These are phyloP conservation scores for Siniperca scherzeri DNA, from an alignment of 2,797 vertebrate species.

Conservation along the genomic window DNA sequence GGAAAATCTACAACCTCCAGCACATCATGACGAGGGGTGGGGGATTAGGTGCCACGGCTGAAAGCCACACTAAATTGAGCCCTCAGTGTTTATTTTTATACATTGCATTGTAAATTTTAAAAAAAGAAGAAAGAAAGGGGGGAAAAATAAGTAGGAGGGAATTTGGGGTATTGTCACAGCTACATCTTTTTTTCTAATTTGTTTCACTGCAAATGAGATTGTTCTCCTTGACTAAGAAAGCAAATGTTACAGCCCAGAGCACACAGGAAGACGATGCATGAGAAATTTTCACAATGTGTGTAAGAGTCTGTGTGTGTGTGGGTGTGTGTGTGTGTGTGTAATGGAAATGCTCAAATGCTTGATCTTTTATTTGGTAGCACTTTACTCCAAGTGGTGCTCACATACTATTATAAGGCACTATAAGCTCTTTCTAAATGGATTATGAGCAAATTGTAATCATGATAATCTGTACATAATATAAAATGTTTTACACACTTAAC, in stretches of 20 bases:
- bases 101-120: constrained; percentile 86
- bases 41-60: constrained; percentile 86
- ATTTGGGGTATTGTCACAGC: constrained; percentile 79
- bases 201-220: constrained; percentile 87
- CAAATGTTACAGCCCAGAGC: constrained; percentile 85
- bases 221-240: constrained; percentile 85
- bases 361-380: constrained; percentile 73
- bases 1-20: constrained; percentile 81
- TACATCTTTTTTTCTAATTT: constrained; percentile 81
- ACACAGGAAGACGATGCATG: constrained; percentile 80
- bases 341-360: constrained; percentile 69
- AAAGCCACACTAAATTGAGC: constrained; percentile 87
- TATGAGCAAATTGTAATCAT: constrained; percentile 66
- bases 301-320: constrained; percentile 40
- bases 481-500: constrained; percentile 53
- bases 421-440: constrained; percentile 70
- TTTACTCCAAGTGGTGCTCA: constrained; percentile 74
- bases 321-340: constrained; percentile 44
- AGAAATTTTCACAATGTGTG: constrained; percentile 76
- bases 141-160: constrained; percentile 68
- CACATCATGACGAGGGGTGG: constrained; percentile 53
- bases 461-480: constrained; percentile 63
- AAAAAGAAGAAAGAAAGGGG: constrained; percentile 63
- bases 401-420: constrained; percentile 67
- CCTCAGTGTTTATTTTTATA: constrained; percentile 87